Evolutionary conservation across 2,888 invertebrate genomes (phyloP).

Genomic region (Philopedon plagiatum): DNA sequence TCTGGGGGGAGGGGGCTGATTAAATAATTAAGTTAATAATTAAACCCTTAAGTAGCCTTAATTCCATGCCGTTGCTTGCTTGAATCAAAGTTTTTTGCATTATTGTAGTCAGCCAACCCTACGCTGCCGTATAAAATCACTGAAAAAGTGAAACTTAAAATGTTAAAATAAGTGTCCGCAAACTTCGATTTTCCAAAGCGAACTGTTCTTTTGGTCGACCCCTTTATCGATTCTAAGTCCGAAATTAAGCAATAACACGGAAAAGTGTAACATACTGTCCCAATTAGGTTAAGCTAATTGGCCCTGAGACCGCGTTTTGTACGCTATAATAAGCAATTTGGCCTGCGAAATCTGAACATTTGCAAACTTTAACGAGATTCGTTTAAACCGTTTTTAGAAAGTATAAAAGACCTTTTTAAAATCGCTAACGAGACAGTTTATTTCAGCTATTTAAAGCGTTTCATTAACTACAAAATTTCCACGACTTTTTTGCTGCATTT

Average conservation of each 20-base stretch:
- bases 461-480: not conserved
- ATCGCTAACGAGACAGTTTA: constrained; percentile 16
- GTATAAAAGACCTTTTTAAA: constrained; percentile 14
- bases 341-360: constrained; percentile 22
- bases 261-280: constrained; percentile 25
- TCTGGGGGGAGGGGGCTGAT: too few species aligned
- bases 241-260: constrained; percentile 24
- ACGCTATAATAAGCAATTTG: constrained; percentile 20
- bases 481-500: too few species aligned
- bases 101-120: too few species aligned
- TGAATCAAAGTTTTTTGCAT: too few species aligned
- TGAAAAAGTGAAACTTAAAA: not conserved
- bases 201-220: not conserved
- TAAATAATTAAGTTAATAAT: too few species aligned
- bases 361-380: constrained; percentile 26
- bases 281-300: constrained; percentile 21
- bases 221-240: constrained; percentile 4
- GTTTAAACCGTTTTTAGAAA: constrained; percentile 16
- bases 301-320: constrained; percentile 10
- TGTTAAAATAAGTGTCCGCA: constrained; percentile 8
- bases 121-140: too few species aligned
- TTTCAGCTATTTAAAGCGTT: not conserved
- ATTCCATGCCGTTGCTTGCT: too few species aligned
- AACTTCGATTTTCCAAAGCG: not conserved
- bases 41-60: too few species aligned